A percentile compares a stretch with the other conserved stretches of the same genome.
Conservation (phyloP, 2,888 invertebrate species). For the Oeneis ivallda region DNA sequence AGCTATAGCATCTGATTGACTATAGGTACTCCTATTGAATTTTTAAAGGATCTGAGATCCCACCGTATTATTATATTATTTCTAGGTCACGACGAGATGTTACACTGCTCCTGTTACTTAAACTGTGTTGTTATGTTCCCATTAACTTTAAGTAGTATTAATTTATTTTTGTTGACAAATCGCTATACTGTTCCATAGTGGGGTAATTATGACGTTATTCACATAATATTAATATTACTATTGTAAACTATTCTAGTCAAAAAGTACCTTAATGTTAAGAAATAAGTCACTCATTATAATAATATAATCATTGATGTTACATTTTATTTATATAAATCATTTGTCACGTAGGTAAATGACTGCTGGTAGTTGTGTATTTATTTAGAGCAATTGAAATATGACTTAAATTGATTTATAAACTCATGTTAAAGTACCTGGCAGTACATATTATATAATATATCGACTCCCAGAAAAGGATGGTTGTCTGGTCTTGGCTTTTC, state of each 20-base stretch:
- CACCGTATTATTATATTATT: no score
- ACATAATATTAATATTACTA: slow-evolving; percentile 24
- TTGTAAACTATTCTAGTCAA: slow-evolving; percentile 30
- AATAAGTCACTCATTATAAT: slow-evolving; percentile 10
- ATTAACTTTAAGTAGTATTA: slow-evolving; percentile 16
- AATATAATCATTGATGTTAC: not conserved
- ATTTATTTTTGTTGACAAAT: slow-evolving; percentile 14
- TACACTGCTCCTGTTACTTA: no score
- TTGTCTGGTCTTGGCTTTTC: no score
- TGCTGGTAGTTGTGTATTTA: not conserved
- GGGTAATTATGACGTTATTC: slow-evolving; percentile 23
- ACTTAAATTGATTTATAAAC: not conserved
- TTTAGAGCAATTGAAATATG: not conserved
- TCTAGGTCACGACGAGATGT: no score
- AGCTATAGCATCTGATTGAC: no score
- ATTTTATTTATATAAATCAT: not conserved
- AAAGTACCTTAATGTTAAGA: slow-evolving; percentile 27
- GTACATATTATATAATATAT: no score
- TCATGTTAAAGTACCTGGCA: not conserved
- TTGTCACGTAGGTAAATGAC: not conserved
- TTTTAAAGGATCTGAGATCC: no score
- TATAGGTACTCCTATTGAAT: no score
- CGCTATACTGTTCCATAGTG: slow-evolving; percentile 16
- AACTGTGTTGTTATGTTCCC: slow-evolving; percentile 22
- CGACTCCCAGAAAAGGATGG: no score